Evolutionary conservation across 2,888 invertebrate species (phyloP).

Genomic region (Xestia rhomboidea): DNA sequence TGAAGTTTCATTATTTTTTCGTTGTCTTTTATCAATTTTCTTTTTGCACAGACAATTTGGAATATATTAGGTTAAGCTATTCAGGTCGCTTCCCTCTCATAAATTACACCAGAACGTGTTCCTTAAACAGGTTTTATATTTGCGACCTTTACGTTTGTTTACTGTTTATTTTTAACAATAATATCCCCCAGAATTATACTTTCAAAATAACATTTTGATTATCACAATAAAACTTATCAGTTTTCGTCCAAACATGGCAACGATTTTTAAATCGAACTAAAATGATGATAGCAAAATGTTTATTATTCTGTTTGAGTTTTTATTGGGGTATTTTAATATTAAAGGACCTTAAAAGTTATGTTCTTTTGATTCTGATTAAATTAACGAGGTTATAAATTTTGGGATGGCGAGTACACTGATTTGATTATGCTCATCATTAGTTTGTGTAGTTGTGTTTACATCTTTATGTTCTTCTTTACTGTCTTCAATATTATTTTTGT

Average conservation of each 20-base stretch:
- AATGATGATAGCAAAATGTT: constrained; percentile 26
- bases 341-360: constrained; percentile 36
- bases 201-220: constrained; percentile 67
- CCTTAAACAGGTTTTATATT: constrained; percentile 79
- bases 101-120: constrained; percentile 64
- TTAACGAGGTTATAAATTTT: constrained; percentile 32
- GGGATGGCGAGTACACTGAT: background rate
- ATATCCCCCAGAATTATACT: constrained; percentile 72
- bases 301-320: constrained; percentile 43
- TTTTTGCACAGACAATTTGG: background rate
- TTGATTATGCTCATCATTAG: constrained; percentile 7
- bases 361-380: constrained; percentile 33
- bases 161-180: constrained; percentile 82
- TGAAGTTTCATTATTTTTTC: background rate
- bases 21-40: background rate
- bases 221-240: constrained; percentile 67
- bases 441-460: background rate
- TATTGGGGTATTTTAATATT: constrained; percentile 33
- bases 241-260: constrained; percentile 36
- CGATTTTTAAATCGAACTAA: constrained; percentile 43
- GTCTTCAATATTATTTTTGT: background rate
- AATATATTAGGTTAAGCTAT: background rate
- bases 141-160: constrained; percentile 83
- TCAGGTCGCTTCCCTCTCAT: constrained; percentile 23
- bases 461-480: background rate